A percentile compares a stretch with the other conserved stretches of the same genome.
Evolutionary conservation across 2,797 vertebrate species (phyloP).

Genomic region (Cheirogaleus major): DNA sequence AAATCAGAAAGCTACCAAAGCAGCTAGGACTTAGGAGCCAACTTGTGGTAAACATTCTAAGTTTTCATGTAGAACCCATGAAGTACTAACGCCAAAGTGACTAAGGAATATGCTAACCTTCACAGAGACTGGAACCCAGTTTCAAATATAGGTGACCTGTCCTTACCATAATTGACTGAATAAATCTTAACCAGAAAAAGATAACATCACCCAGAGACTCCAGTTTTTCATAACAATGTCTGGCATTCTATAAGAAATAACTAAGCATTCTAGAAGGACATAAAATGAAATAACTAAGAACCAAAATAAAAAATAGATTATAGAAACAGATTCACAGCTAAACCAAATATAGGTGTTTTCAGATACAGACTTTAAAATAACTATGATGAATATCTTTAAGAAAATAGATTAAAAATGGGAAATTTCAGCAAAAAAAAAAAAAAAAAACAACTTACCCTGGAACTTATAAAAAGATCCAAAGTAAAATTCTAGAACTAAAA

Average conservation of each 20-base stretch:
- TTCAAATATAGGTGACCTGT: not conserved
- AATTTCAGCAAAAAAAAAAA: not conserved
- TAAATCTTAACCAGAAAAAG: not conserved
- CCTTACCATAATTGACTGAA: not conserved
- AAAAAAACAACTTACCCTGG: not conserved
- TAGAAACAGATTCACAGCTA: slow-evolving; percentile 10
- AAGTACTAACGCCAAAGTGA: not conserved
- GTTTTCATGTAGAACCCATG: not conserved
- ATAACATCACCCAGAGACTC: not conserved
- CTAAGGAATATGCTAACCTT: not conserved
- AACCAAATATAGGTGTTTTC: slow-evolving; percentile 33
- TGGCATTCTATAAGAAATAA: not conserved
- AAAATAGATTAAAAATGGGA: not conserved
- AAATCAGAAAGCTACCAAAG: slow-evolving; percentile 25
- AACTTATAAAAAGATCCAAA: not conserved
- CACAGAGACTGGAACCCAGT: not conserved
- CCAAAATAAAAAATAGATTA: slow-evolving; percentile 15
- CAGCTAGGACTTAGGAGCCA: not conserved
- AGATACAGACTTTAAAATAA: slow-evolving; percentile 20
- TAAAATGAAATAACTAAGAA: not conserved
- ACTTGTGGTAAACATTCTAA: not conserved
- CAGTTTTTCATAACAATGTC: not conserved
- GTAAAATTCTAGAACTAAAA: not conserved
- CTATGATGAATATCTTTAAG: not conserved
- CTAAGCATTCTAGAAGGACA: slow-evolving; percentile 8